Base-by-base conservation (phyloP, 2,888 invertebrate genomes). In the Tanypteryx hageni region DNA sequence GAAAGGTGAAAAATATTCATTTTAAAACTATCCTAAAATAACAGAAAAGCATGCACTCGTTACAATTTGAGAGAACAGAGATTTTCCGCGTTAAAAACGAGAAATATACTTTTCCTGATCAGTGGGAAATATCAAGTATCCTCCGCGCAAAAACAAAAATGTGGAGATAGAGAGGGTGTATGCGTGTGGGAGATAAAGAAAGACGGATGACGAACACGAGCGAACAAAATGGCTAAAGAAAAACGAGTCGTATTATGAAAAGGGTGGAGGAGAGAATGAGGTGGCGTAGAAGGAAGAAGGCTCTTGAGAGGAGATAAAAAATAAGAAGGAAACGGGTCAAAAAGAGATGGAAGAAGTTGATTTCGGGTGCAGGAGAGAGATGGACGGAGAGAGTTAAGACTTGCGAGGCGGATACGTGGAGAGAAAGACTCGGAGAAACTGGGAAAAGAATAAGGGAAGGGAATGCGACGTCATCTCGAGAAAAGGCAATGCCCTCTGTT, bases 401-500 rank as follows among this genome's bases (percentile, higher is more conserved):
- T 27, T 76, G 22, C 27, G 76, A 76, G 76, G 76, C 11, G n/a
- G 27, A 76, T 76, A 76, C 11, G 0, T 22, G 22, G 22, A 76
- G 76, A 22, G 4, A 44, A 44, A 44, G 16, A 76, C 22, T 27
- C 76, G 76, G 1, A 22, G 68, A 68, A 68, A 18, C 1, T 5
- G 56, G 13, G 27, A 5, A 2, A 56, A n/a, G 44, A 44, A 83
- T 1, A 27, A 9, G 16, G 56, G 57, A 44, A 13, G 13, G 68
- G n/a, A n/a, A 16, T 64, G n/a, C 44, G 89, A 27, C 89, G 89
- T 89, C 89, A 89, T 64, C 89, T 68, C 18, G 31, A 89, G 44
- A 64, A 44, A 89, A 89, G 89, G 61, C 89, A 89, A 89, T 89
- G 89, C 89, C 89, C 89, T 89, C 89, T 44, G 31, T 64, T 64